Evolutionary conservation across 2,888 invertebrate genomes (phyloP), one percentile per base, ranked within the genome.

Genomic region (Eupeodes latifasciatus): DNA sequence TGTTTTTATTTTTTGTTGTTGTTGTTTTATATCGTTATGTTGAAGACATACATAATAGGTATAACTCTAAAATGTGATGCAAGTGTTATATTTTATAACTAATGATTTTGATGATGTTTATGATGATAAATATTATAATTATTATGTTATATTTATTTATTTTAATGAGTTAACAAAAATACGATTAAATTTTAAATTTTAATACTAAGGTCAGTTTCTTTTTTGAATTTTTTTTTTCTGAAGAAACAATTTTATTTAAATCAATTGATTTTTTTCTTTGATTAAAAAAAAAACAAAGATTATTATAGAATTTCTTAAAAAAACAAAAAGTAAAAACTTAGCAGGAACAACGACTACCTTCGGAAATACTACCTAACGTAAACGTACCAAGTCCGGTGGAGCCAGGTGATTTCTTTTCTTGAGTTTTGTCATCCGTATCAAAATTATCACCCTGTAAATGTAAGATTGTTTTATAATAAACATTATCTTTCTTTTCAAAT

Each of bases 291-390:
- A 53, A 61, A 34, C 74, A 81, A 74, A 72, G 72, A 77, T 80
- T 67, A 55, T 87, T 72, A 61, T 53, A 67, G 6, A 74, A 74
- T 47, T 44, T 19, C 16, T 5, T 0, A 19, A 40, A 47, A 11
- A 44, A 11, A 44, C 10, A 55, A 19, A 16, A 64, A 64, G 27
- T 27, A 49, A 19, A 53, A 78, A 90, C 84, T 91, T 94, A 94
- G 91, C 94, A 94, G 89, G 93, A 93, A 92, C 94, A 94, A 85
- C 93, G 92, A 90, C 92, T 93, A 66, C 92, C 93, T 84, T 93
- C 93, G 36, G 93, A 92, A 76, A 92, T 91, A 83, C 92, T 93
- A 84, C 93, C 93, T 90, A 94, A 91, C 72, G 92, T 93, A 79
- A 94, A 94, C 81, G 93, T 93, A 74, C 93, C 93, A 53, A 94